These are phyloP conservation scores for Porites divaricata DNA, from an alignment of 92 coral and sea anemone genomes.

Conservation along the genomic window DNA sequence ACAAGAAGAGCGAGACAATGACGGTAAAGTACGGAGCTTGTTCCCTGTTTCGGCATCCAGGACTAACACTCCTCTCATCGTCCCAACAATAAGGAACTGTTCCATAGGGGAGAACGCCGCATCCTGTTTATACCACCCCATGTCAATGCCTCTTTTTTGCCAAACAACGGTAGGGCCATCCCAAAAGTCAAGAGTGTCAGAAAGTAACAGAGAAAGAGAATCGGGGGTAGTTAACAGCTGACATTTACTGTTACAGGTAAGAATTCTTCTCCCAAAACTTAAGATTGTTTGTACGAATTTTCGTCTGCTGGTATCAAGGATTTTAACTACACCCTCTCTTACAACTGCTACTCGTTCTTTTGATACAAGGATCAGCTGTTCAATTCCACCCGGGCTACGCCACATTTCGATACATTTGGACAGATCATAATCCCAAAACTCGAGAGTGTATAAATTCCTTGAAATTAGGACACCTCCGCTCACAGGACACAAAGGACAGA, in stretches of 20 bases:
- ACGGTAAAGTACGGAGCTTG: background rate
- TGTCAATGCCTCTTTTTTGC: background rate
- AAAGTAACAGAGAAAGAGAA: too few species aligned
- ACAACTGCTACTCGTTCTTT: conserved; percentile 20
- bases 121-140: too few species aligned
- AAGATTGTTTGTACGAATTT: background rate
- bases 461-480: conserved; percentile 21
- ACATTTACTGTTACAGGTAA: conserved; percentile 23
- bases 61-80: background rate
- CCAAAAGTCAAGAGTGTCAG: background rate
- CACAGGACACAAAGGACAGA: background rate
- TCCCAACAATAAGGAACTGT: background rate
- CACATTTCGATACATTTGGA: conserved; percentile 8
- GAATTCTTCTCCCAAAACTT: background rate
- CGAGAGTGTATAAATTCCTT: background rate
- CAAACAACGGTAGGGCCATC: background rate
- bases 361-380: background rate
- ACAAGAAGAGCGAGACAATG: too few species aligned
- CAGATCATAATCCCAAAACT: conserved; percentile 24
- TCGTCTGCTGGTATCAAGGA: background rate
- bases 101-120: conserved; percentile 20
- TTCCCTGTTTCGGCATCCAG: conserved; percentile 19
- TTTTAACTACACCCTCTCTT: background rate
- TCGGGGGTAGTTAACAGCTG: background rate
- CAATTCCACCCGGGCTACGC: background rate